phyloP scores from a whole-genome alignment of 2,113 vertebrate species.

The Centropristis striata region DNA sequence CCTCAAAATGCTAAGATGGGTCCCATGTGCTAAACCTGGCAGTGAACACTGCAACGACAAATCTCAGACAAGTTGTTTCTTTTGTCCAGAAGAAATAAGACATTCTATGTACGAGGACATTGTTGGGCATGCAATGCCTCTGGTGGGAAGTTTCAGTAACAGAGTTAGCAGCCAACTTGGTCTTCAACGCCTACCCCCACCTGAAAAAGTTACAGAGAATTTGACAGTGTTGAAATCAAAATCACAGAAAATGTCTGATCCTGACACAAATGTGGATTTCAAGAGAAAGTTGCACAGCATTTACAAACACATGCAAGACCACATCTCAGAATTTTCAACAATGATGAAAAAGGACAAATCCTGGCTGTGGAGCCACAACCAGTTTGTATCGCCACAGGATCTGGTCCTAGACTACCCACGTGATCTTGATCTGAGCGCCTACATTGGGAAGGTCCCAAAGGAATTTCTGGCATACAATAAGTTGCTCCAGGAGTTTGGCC shows the following conservation, averaged over 20 bases:
- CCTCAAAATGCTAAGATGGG: constrained; percentile 83
- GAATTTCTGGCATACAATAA: constrained; percentile 81
- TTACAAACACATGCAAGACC: constrained; percentile 87
- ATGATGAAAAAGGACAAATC: constrained; percentile 18
- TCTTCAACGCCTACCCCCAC: constrained; percentile 78
- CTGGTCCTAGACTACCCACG: constrained; percentile 84
- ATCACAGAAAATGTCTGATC: constrained; percentile 54
- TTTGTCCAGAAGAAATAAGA: constrained; percentile 78
- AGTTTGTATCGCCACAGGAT: constrained; percentile 82
- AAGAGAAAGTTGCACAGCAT: constrained; percentile 78
- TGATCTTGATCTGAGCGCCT: constrained; percentile 83
- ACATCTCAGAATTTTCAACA: constrained; percentile 72
- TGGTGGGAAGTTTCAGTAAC: constrained; percentile 76
- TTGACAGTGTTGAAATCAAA: constrained; percentile 70
- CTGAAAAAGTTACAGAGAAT: constrained; percentile 86
- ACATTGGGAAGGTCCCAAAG: constrained; percentile 82
- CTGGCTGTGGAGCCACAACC: constrained; percentile 85
- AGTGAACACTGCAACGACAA: background rate
- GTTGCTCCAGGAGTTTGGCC: constrained; percentile 83
- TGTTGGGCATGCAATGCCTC: constrained; percentile 86
- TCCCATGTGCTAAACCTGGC: constrained; percentile 73
- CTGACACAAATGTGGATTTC: constrained; percentile 77
- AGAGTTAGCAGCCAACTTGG: constrained; percentile 78
- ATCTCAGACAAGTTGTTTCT: constrained; percentile 60
- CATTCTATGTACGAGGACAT: constrained; percentile 77